A percentile compares a stretch with the other conserved stretches of the same genome.
phyloP scores from a whole-genome alignment of 2,888 invertebrate genomes.

The Melanostoma scalare region DNA sequence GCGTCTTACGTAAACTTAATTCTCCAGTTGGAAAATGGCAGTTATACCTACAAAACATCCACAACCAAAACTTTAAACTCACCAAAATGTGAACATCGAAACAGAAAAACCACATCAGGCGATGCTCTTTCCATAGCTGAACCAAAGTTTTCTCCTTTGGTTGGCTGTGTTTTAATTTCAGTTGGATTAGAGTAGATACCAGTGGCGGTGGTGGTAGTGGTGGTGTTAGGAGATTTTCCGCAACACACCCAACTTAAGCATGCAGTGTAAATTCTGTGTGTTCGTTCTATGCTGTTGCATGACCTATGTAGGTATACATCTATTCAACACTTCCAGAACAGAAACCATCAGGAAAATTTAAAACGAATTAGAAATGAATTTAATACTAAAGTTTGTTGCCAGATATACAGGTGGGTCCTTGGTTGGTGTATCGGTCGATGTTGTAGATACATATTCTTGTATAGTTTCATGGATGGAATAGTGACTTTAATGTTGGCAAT shows the following conservation, averaged over 20 bases:
- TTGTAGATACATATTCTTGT: neutral
- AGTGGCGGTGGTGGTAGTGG: neutral
- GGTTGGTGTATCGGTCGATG: neutral
- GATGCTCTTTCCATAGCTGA: constrained; percentile 25
- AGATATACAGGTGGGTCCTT: neutral
- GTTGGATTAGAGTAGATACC: constrained; percentile 25
- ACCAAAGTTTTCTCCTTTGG: constrained; percentile 25
- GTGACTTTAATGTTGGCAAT: constrained; percentile 59
- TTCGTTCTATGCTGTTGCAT: neutral
- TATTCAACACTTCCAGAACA: neutral
- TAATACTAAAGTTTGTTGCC: constrained; percentile 35
- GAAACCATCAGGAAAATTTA: constrained; percentile 36
- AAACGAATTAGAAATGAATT: constrained; percentile 61
- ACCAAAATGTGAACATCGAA: constrained; percentile 37
- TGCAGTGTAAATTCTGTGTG: neutral
- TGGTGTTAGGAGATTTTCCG: constrained; percentile 40
- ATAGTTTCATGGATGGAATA: constrained; percentile 24
- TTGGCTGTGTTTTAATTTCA: constrained; percentile 57
- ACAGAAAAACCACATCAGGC: constrained; percentile 17
- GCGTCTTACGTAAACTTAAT: too few relatives aligned
- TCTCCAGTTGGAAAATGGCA: too few relatives aligned
- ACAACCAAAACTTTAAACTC: neutral
- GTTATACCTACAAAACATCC: too few relatives aligned
- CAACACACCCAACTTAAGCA: constrained; percentile 34
- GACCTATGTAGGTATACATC: neutral